Evolutionary conservation across 2,797 vertebrate genomes (phyloP).

Genomic region (Apogon talboti): DNA sequence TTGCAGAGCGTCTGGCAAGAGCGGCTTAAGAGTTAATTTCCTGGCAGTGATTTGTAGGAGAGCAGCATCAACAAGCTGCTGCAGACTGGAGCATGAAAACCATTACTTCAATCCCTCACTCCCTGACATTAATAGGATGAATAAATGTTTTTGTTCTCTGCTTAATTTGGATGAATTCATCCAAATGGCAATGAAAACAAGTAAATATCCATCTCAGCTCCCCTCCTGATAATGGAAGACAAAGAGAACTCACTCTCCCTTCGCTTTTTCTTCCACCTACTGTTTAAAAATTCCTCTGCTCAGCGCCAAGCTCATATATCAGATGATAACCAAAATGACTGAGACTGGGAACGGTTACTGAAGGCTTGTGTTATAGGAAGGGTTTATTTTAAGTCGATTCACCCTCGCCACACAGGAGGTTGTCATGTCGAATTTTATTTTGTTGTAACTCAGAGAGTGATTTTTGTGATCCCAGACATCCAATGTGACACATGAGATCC

Average conservation of each 20-base stretch:
- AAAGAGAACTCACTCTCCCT: slow-evolving; percentile 59
- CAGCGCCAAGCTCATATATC: slow-evolving; percentile 56
- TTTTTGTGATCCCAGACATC: slow-evolving; percentile 52
- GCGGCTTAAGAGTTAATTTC: slow-evolving; percentile 78
- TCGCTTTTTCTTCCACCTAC: slow-evolving; percentile 59
- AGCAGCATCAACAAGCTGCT: slow-evolving; percentile 73
- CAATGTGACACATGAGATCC: slow-evolving; percentile 44
- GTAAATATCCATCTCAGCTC: slow-evolving; percentile 74
- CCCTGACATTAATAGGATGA: slow-evolving; percentile 82
- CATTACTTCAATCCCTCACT: slow-evolving; percentile 80
- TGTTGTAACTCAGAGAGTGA: slow-evolving; percentile 43
- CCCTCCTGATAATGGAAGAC: slow-evolving; percentile 61
- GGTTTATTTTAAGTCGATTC: slow-evolving; percentile 66
- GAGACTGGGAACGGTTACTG: slow-evolving; percentile 51
- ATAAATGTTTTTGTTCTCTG: slow-evolving; percentile 80
- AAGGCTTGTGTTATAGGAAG: slow-evolving; percentile 41
- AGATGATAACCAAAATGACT: slow-evolving; percentile 66
- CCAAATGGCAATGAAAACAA: slow-evolving; percentile 78
- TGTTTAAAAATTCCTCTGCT: slow-evolving; percentile 54
- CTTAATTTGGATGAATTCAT: slow-evolving; percentile 82
- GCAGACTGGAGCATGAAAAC: slow-evolving; percentile 75
- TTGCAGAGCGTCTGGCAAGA: slow-evolving; percentile 61
- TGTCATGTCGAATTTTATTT: slow-evolving; percentile 60
- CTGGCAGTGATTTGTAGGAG: slow-evolving; percentile 78
- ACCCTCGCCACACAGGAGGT: slow-evolving; percentile 44